A percentile compares a stretch with the other conserved stretches of the same genome.
These are phyloP conservation scores for Chaetura pelagica DNA, from an alignment of 2,113 vertebrate genomes.

Conservation along the genomic window DNA sequence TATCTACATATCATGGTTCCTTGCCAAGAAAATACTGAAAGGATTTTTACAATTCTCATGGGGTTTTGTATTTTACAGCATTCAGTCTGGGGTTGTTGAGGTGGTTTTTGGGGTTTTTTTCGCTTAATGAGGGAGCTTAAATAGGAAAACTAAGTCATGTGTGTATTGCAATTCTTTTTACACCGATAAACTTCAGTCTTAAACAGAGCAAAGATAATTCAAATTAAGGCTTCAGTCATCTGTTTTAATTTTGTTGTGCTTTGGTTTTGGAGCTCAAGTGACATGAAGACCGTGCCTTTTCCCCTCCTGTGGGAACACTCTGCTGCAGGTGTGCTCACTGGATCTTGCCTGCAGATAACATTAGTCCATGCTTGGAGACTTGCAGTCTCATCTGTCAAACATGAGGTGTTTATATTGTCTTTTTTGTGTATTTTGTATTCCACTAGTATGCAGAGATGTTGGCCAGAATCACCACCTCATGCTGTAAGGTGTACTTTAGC, in stretches of 20 bases:
- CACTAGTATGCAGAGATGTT: neutral
- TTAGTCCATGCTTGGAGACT: neutral
- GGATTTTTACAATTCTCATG: neutral
- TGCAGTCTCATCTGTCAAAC: neutral
- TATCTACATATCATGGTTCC: neutral
- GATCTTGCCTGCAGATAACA: neutral
- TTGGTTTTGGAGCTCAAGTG: neutral
- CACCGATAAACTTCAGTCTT: neutral
- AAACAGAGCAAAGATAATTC: constrained; percentile 52
- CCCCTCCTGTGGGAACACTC: neutral
- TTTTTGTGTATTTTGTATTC: neutral
- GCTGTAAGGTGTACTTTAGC: neutral
- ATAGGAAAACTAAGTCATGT: neutral
- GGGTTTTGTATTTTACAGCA: neutral
- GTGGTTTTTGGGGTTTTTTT: neutral
- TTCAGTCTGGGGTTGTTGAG: neutral
- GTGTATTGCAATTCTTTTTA: neutral
- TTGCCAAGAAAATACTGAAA: neutral
- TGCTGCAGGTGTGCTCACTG: neutral
- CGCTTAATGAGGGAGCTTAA: constrained; percentile 7
- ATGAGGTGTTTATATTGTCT: neutral
- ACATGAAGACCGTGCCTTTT: neutral
- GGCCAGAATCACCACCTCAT: neutral
- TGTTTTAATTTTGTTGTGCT: neutral
- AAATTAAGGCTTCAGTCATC: neutral